Evolutionary conservation across 2,113 vertebrate genomes (phyloP), one percentile per base, ranked within the genome.

Genomic region (Gadus chalcogrammus): DNA sequence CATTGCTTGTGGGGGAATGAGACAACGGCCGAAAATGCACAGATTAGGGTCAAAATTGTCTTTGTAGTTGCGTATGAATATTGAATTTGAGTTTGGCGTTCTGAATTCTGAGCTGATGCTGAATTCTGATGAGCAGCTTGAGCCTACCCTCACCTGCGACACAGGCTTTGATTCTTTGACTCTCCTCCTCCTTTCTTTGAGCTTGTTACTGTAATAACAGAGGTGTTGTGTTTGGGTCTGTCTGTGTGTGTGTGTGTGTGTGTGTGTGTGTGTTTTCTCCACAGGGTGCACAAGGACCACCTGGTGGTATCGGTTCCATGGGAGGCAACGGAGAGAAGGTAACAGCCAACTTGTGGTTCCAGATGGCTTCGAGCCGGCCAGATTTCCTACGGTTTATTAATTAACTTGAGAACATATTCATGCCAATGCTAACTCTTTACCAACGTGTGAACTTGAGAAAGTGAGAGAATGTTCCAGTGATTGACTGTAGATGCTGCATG

Each of bases 261-360:
- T 68, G 27, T 69, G 55, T 58, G 42, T 42, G 12, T 79, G 38
- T 68, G 38, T 69, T 82, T 72, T 7, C 22, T 82, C 71, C 55
- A 0, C 69, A 98, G 97, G 96, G 97, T 83, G 94, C 97, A 68
- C 96, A 94, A 93, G 97, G 97, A 5, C 96, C 95, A 0, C 88
- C 95, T 9, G 97, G 97, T 75, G 95, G 95, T 68, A 73, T 98
- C 0, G 97, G 97, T 38, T 82, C 94, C 35, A 92, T 93, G 88
- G 97, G 97, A 80, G 94, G 90, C 24, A 92, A 97, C 76, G 97
- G 97, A 81, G 95, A 98, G 75, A 99, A 98, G 93, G 97, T 99
- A 86, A 90, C 88, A 64, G 71, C 18, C 24, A 35, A 35, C 68
- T 3, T 22, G 15, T 16, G 16, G 31, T 15, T 58, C 16, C 55